These are phyloP conservation scores for Pemphigus obesinymphae DNA, from an alignment of 1,140 invertebrate species.

Conservation along the genomic window DNA sequence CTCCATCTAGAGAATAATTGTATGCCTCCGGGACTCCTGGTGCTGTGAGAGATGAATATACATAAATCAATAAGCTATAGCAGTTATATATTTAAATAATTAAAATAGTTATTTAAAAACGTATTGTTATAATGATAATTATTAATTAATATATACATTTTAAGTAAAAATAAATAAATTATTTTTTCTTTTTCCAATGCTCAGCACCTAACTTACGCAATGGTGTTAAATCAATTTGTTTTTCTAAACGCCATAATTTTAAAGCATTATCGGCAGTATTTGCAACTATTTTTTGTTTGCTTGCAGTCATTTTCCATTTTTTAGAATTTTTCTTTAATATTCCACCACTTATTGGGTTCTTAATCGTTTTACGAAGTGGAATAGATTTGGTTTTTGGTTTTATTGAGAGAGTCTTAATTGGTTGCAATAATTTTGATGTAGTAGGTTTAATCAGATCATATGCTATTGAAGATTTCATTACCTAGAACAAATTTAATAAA, in stretches of 20 bases:
- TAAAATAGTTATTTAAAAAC: too few species aligned
- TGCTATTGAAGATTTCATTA: constrained; percentile 12
- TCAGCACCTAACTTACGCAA: not conserved
- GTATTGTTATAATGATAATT: too few species aligned
- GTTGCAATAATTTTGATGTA: constrained; percentile 23
- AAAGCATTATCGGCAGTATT: constrained; percentile 13
- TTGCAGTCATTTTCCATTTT: constrained; percentile 10
- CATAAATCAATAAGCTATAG: not conserved
- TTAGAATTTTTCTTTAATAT: constrained; percentile 21
- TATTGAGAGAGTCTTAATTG: not conserved
- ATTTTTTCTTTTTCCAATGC: constrained; percentile 4
- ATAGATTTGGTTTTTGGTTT: not conserved
- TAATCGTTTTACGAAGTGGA: constrained; percentile 15
- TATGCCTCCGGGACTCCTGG: too few species aligned
- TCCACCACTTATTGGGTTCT: constrained; percentile 1
- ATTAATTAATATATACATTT: too few species aligned
- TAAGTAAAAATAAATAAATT: too few species aligned
- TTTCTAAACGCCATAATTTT: not conserved
- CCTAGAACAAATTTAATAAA: not conserved
- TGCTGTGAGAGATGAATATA: too few species aligned
- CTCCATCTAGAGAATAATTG: too few species aligned
- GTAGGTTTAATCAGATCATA: constrained; percentile 28
- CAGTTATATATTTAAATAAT: not conserved
- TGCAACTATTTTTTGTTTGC: constrained; percentile 2
- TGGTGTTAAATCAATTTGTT: constrained; percentile 11